Percentiles rank a stretch among this genome's conserved stretches.
These are phyloP conservation scores for Rhyacophila brunnea DNA, from an alignment of 1,140 invertebrate species.

Conservation along the genomic window DNA sequence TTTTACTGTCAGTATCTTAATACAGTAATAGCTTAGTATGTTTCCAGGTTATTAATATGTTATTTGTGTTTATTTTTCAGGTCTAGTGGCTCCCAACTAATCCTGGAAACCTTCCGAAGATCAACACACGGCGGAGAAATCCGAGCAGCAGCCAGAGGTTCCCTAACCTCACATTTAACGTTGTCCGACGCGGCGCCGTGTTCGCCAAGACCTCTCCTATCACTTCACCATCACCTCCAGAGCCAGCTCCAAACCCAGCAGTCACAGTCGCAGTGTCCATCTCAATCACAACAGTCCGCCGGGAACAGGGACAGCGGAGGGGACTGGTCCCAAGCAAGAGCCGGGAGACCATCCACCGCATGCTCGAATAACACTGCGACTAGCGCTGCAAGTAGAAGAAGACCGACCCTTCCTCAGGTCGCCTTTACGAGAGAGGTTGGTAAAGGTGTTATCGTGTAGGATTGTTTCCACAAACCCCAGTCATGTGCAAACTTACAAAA, in stretches of 20 bases:
- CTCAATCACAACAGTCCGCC: conserved; percentile 38
- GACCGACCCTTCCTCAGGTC: conserved; percentile 72
- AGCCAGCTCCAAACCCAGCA: no score
- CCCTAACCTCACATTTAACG: conserved; percentile 43
- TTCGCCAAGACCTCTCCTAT: conserved; percentile 20
- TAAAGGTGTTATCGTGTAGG: conserved; percentile 65
- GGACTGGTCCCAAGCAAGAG: conserved; percentile 33
- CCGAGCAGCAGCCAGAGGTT: conserved; percentile 42
- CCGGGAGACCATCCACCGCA: conserved; percentile 53
- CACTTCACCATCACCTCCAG: neutral
- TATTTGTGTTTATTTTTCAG: conserved; percentile 45
- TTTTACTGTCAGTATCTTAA: no score
- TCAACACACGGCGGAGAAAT: conserved; percentile 44
- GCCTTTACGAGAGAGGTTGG: conserved; percentile 84
- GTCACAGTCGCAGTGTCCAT: conserved; percentile 37
- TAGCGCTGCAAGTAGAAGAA: conserved; percentile 57
- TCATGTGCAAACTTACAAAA: no score
- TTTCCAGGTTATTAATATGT: no score
- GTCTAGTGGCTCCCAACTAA: conserved; percentile 65
- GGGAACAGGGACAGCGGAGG: conserved; percentile 29
- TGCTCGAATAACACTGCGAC: conserved; percentile 46
- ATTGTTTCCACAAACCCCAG: no score
- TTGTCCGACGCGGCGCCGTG: conserved; percentile 36
- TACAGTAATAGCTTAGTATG: no score
- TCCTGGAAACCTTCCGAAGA: conserved; percentile 75